These are phyloP conservation scores for Holothuria leucospilota DNA, from an alignment of 53 echinoderm and acorn worm genomes.

Conservation along the genomic window DNA sequence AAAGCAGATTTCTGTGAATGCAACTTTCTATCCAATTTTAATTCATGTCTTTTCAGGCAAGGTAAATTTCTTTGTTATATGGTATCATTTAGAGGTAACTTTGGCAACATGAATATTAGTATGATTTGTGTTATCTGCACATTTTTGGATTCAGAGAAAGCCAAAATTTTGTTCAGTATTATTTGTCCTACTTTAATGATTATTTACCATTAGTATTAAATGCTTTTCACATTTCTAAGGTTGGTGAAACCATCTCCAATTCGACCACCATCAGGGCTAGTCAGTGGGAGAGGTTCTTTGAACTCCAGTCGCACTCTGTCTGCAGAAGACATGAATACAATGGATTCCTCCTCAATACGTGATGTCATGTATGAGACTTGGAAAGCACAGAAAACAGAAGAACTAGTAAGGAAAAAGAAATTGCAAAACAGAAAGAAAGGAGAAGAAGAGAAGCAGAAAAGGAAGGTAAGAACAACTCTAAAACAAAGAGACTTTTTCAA, in stretches of 20 bases:
- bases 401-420: not conserved
- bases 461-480: slow-evolving; percentile 1
- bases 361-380: slow-evolving; percentile 86
- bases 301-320: slow-evolving; percentile 65
- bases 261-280: slow-evolving; percentile 62
- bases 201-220: too few relatives aligned
- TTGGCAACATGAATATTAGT: too few relatives aligned
- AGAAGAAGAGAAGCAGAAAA: slow-evolving; percentile 24
- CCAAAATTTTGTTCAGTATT: too few relatives aligned
- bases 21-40: too few relatives aligned
- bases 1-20: too few relatives aligned
- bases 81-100: too few relatives aligned
- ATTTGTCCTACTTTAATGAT: too few relatives aligned
- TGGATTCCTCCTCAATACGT: slow-evolving; percentile 83
- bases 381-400: slow-evolving; percentile 15
- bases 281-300: slow-evolving; percentile 66
- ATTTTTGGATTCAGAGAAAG: too few relatives aligned
- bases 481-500: not conserved
- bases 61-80: too few relatives aligned
- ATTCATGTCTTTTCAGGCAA: too few relatives aligned
- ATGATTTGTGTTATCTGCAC: too few relatives aligned
- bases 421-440: slow-evolving; percentile 13
- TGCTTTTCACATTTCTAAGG: not conserved
- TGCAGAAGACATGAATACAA: slow-evolving; percentile 19
- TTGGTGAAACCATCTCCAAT: slow-evolving; percentile 77